phyloP scores from a whole-genome alignment of 2,888 invertebrate species.

The Scaptomyza cyrtandrae region DNA sequence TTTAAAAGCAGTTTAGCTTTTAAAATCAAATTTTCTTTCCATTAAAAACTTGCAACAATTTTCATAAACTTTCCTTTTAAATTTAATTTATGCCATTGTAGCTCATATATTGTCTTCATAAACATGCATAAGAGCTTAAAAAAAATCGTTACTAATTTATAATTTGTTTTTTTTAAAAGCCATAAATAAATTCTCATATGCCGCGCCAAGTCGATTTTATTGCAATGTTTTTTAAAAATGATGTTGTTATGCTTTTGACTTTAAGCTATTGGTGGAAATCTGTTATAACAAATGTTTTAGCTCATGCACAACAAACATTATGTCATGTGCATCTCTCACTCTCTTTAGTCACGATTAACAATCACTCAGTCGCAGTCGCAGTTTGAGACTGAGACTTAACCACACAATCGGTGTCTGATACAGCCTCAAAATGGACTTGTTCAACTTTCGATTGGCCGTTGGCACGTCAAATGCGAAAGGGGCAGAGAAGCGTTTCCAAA shows the following conservation, averaged over 20 bases:
- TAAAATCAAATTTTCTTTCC: too few species aligned
- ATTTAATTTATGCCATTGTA: neutral
- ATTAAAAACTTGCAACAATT: too few species aligned
- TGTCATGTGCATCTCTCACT: slow-evolving; percentile 53
- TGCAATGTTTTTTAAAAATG: neutral
- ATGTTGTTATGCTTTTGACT: slow-evolving; percentile 34
- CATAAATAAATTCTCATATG: neutral
- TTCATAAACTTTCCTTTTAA: neutral
- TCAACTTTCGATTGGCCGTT: slow-evolving; percentile 69
- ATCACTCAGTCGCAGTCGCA: slow-evolving; percentile 48
- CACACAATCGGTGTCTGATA: slow-evolving; percentile 46
- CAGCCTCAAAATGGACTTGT: slow-evolving; percentile 70
- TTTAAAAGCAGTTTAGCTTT: too few species aligned
- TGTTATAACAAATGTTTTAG: slow-evolving; percentile 64
- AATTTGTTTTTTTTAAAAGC: neutral
- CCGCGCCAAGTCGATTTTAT: neutral
- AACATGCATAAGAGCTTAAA: neutral
- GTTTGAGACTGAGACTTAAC: slow-evolving; percentile 15
- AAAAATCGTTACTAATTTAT: too few species aligned
- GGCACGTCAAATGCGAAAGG: slow-evolving; percentile 41
- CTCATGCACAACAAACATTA: slow-evolving; percentile 63
- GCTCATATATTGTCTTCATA: neutral
- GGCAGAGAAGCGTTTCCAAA: slow-evolving; percentile 44
- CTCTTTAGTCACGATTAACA: slow-evolving; percentile 45
- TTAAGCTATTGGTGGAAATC: slow-evolving; percentile 7